Evolutionary conservation across 2,888 invertebrate species (phyloP).

Genomic region (Balanococcus diminutus): DNA sequence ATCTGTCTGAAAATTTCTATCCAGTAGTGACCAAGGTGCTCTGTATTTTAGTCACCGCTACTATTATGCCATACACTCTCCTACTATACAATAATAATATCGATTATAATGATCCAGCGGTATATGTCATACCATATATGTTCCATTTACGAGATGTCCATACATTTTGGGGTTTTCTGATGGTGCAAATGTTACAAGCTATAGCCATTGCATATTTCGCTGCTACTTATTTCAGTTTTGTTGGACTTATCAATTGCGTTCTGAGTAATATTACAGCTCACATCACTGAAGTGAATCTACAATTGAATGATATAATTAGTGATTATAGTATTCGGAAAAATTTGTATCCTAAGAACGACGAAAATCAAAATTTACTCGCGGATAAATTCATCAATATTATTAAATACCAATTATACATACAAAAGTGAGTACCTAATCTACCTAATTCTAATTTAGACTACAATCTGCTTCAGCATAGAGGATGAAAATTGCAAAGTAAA

Average conservation of each 20-base stretch:
- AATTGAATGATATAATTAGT: background rate
- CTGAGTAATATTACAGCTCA: background rate
- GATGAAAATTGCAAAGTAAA: too few species aligned
- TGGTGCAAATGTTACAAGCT: background rate
- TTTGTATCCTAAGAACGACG: background rate
- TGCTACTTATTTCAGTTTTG: background rate
- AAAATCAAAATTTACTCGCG: background rate
- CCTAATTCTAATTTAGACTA: too few species aligned
- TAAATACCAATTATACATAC: background rate
- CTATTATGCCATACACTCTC: background rate
- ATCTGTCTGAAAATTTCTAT: background rate
- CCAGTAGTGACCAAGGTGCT: background rate
- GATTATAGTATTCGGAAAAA: background rate
- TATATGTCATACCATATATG: background rate
- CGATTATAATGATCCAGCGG: background rate
- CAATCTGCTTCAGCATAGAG: too few species aligned
- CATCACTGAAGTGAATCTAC: background rate
- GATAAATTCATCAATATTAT: background rate
- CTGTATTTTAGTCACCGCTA: background rate
- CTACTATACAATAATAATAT: background rate
- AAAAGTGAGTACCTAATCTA: background rate
- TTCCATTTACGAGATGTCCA: background rate
- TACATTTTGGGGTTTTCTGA: background rate
- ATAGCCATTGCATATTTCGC: background rate
- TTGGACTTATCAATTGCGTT: background rate